Percentiles rank a stretch among this genome's conserved stretches.
Evolutionary conservation across 2,113 vertebrate species (phyloP).

Genomic region (Oryzias javanicus): DNA sequence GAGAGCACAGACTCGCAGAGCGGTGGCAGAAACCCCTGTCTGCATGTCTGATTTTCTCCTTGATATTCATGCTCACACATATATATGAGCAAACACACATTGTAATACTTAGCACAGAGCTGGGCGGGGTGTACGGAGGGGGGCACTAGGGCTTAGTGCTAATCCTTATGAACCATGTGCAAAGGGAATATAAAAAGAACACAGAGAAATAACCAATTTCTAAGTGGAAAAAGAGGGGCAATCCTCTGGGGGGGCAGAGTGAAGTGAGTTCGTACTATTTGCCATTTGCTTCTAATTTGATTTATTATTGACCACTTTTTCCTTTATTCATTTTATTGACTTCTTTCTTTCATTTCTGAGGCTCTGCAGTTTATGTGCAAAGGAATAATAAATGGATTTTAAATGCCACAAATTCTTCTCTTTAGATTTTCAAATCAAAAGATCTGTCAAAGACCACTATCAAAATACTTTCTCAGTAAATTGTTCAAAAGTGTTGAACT

Average conservation of each 20-base stretch:
- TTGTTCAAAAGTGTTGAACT: background rate
- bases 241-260: slow-evolving; percentile 55
- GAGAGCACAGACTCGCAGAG: slow-evolving; percentile 20
- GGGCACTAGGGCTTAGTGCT: slow-evolving; percentile 39
- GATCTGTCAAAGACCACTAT: slow-evolving; percentile 20
- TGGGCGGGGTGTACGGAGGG: slow-evolving; percentile 21
- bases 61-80: slow-evolving; percentile 58
- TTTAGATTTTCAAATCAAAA: slow-evolving; percentile 35
- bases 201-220: slow-evolving; percentile 61
- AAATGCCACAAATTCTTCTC: slow-evolving; percentile 36
- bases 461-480: slow-evolving; percentile 3
- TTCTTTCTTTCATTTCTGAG: slow-evolving; percentile 44
- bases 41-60: slow-evolving; percentile 32
- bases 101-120: slow-evolving; percentile 50
- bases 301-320: slow-evolving; percentile 55
- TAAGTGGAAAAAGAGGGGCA: slow-evolving; percentile 53
- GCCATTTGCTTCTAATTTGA: slow-evolving; percentile 54
- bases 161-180: slow-evolving; percentile 55
- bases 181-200: slow-evolving; percentile 53
- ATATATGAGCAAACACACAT: slow-evolving; percentile 47
- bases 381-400: slow-evolving; percentile 39
- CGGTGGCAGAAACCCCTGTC: slow-evolving; percentile 13
- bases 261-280: slow-evolving; percentile 61
- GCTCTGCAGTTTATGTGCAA: slow-evolving; percentile 55
- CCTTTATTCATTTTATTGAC: slow-evolving; percentile 26